Percentiles rank a stretch among this genome's conserved stretches.
phyloP scores from a whole-genome alignment of 2,888 invertebrate genomes.

The Steromphala cineraria region DNA sequence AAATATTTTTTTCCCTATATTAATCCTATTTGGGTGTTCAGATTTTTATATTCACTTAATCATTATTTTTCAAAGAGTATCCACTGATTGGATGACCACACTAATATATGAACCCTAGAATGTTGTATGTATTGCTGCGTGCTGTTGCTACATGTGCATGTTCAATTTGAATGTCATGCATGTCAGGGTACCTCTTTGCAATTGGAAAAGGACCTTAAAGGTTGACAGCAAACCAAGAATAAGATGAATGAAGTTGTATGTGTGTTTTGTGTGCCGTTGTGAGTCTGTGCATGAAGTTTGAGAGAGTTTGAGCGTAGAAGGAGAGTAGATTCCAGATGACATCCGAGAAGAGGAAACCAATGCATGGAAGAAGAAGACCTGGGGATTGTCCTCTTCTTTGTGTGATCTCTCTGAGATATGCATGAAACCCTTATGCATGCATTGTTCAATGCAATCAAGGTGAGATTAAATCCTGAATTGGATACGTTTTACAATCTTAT shows the following conservation, averaged over 20 bases:
- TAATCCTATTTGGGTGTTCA: neutral
- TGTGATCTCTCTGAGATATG: no score
- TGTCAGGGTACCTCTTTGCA: no score
- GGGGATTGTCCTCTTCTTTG: neutral
- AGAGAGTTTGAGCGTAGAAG: neutral
- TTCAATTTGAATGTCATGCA: no score
- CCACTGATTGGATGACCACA: no score
- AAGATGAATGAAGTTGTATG: conserved; percentile 68
- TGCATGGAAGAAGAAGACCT: neutral
- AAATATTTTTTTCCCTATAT: neutral
- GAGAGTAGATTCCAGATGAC: neutral
- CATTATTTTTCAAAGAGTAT: neutral
- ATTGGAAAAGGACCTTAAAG: neutral
- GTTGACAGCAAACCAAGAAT: neutral
- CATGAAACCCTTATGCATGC: no score
- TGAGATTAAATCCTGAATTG: neutral
- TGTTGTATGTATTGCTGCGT: no score
- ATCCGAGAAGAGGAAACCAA: neutral
- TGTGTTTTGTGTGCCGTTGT: conserved; percentile 68
- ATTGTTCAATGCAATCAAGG: neutral
- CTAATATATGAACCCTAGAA: no score
- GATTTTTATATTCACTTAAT: neutral
- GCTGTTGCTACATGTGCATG: no score
- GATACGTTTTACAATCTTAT: neutral
- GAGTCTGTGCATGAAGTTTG: conserved; percentile 67